Percentiles rank a stretch among this genome's conserved stretches.
These are phyloP conservation scores for Drosophila quadrilineata DNA, from an alignment of 1,140 invertebrate genomes.

Conservation along the genomic window DNA sequence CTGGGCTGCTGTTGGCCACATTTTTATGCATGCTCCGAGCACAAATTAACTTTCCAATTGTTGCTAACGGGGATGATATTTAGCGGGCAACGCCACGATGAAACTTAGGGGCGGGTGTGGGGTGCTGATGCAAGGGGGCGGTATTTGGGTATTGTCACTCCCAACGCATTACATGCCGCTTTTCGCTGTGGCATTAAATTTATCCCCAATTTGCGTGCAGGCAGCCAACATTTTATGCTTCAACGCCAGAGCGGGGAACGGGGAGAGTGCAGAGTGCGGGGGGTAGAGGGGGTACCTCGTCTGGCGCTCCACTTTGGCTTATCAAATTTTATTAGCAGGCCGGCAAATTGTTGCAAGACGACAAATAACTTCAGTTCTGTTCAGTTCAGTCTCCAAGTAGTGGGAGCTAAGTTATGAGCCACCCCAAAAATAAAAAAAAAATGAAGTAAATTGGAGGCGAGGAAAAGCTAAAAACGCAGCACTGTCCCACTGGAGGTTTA, in stretches of 20 bases:
- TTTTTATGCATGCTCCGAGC: slow-evolving; percentile 60
- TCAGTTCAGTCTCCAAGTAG: too few relatives aligned
- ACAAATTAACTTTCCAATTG: slow-evolving; percentile 74
- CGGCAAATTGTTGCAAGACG: slow-evolving; percentile 69
- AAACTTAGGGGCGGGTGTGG: not conserved
- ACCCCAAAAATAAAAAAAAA: too few relatives aligned
- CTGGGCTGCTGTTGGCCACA: slow-evolving; percentile 13
- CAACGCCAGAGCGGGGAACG: not conserved
- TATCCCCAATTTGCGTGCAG: slow-evolving; percentile 81
- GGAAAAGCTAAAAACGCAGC: slow-evolving; percentile 26
- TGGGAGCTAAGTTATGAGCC: slow-evolving; percentile 24
- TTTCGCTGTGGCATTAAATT: slow-evolving; percentile 48
- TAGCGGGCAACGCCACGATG: too few relatives aligned
- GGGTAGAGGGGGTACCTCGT: slow-evolving; percentile 27
- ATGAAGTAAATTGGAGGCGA: too few relatives aligned
- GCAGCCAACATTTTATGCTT: slow-evolving; percentile 65
- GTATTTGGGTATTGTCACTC: slow-evolving; percentile 42
- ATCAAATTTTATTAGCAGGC: slow-evolving; percentile 77
- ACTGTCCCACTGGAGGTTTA: slow-evolving; percentile 2
- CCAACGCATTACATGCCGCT: slow-evolving; percentile 47
- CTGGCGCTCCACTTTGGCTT: slow-evolving; percentile 70
- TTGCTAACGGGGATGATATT: too few relatives aligned
- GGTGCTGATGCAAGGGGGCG: not conserved
- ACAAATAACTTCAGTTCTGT: slow-evolving; percentile 49
- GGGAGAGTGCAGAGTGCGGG: not conserved